Percentiles rank a stretch among this genome's conserved stretches.
Conservation (phyloP, 2,888 invertebrate species). For the Sarcophaga rosellei region DNA sequence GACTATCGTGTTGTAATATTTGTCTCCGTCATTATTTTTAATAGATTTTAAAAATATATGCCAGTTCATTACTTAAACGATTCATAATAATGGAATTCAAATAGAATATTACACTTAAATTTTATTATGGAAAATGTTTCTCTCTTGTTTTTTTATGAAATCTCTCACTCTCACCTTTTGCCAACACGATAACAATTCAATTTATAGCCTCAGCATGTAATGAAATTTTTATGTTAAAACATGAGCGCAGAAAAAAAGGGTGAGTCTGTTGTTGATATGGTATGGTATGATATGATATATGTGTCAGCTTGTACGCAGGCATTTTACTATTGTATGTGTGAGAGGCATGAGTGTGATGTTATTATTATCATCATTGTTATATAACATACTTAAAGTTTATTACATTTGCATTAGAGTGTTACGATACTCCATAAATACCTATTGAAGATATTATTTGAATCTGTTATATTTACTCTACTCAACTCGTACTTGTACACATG, state of each 20-base stretch:
- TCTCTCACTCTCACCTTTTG: background rate
- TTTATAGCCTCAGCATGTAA: background rate
- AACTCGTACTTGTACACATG: background rate
- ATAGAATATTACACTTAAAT: too few relatives aligned
- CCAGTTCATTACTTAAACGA: too few relatives aligned
- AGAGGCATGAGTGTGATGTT: constrained; percentile 1
- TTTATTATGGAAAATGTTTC: too few relatives aligned
- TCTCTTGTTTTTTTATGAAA: background rate
- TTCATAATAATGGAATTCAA: too few relatives aligned
- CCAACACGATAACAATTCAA: constrained; percentile 1
- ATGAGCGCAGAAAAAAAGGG: background rate
- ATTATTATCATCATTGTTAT: constrained; percentile 1
- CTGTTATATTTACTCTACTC: background rate
- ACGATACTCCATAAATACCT: constrained; percentile 12
- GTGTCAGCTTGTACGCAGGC: background rate
- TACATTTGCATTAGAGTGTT: constrained; percentile 31
- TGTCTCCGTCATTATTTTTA: too few relatives aligned
- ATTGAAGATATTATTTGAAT: background rate
- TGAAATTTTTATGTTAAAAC: background rate
- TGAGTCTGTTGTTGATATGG: too few relatives aligned
- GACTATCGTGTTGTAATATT: too few relatives aligned
- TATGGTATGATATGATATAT: too few relatives aligned
- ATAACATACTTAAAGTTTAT: constrained; percentile 17
- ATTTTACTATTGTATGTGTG: constrained; percentile 15
- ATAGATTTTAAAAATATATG: too few relatives aligned